These are phyloP conservation scores for Clarias pachynema DNA, from an alignment of 2,797 vertebrate genomes.

Conservation along the genomic window DNA sequence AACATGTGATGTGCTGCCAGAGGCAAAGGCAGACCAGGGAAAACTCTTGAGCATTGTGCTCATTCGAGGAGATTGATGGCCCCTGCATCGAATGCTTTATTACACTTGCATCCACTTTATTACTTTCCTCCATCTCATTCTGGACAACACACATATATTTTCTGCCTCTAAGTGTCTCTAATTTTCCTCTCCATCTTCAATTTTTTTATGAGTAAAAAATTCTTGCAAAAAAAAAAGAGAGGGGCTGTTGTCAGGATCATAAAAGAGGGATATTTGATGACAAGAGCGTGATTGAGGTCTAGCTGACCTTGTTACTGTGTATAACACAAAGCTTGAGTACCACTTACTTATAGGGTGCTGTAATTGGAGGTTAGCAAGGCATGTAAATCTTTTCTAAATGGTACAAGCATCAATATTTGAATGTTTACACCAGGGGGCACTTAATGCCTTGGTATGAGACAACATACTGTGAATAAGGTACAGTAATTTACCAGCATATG, in stretches of 20 bases:
- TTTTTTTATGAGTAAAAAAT: constrained; percentile 19
- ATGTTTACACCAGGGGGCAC: neutral
- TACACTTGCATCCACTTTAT: constrained; percentile 53
- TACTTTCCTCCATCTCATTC: constrained; percentile 38
- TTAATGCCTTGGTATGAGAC: neutral
- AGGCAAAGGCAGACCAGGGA: constrained; percentile 35
- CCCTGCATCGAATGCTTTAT: constrained; percentile 51
- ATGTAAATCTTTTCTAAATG: constrained; percentile 15
- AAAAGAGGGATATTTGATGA: constrained; percentile 41
- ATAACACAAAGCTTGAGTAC: constrained; percentile 28
- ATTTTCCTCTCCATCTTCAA: constrained; percentile 29
- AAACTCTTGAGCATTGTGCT: constrained; percentile 21
- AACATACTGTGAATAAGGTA: neutral
- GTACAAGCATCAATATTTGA: constrained; percentile 10
- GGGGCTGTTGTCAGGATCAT: constrained; percentile 38
- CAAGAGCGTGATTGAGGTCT: constrained; percentile 22
- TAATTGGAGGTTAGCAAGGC: constrained; percentile 2
- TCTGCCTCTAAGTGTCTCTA: constrained; percentile 36
- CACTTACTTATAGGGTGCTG: neutral
- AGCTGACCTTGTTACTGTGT: constrained; percentile 9
- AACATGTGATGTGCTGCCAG: constrained; percentile 48
- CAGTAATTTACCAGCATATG: neutral
- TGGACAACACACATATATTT: constrained; percentile 53
- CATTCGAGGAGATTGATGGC: constrained; percentile 51
- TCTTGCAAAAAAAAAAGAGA: neutral